These are phyloP conservation scores for Drosophila malerkotliana DNA, from an alignment of 1,140 invertebrate species.

Conservation along the genomic window DNA sequence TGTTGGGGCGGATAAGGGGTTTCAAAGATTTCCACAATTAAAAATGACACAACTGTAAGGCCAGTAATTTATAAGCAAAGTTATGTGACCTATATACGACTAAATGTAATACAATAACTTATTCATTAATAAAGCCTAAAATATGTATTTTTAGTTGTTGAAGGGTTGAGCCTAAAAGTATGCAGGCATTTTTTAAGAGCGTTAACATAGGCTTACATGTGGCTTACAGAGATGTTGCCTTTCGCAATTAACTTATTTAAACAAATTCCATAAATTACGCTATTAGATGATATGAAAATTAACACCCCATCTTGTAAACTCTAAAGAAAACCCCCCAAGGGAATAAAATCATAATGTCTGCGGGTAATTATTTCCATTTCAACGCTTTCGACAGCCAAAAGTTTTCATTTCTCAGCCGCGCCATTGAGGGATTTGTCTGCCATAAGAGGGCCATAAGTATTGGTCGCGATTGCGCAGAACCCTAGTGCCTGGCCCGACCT, in stretches of 20 bases:
- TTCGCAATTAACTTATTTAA: too few species aligned
- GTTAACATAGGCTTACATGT: constrained; percentile 11
- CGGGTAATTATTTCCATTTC: constrained; percentile 74
- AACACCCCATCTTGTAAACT: constrained; percentile 7
- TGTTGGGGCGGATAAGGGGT: neutral
- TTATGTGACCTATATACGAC: neutral
- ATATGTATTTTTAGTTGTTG: neutral
- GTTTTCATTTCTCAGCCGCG: constrained; percentile 36
- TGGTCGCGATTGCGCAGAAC: constrained; percentile 47
- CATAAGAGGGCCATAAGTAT: neutral
- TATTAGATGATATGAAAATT: constrained; percentile 24
- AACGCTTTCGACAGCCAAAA: constrained; percentile 59
- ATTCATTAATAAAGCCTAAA: neutral
- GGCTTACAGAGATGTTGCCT: constrained; percentile 4
- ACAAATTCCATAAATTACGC: neutral
- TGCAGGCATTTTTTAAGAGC: neutral
- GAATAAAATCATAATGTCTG: constrained; percentile 64
- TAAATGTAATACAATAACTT: neutral
- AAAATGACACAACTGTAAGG: neutral
- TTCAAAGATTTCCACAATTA: neutral
- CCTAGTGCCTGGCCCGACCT: constrained; percentile 25
- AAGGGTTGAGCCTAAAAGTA: constrained; percentile 22
- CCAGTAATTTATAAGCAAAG: too few species aligned
- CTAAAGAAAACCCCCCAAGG: constrained; percentile 15
- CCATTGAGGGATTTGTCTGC: constrained; percentile 51